These are phyloP conservation scores for Epinephelus awoara DNA, from an alignment of 2,797 vertebrate genomes.

Conservation along the genomic window DNA sequence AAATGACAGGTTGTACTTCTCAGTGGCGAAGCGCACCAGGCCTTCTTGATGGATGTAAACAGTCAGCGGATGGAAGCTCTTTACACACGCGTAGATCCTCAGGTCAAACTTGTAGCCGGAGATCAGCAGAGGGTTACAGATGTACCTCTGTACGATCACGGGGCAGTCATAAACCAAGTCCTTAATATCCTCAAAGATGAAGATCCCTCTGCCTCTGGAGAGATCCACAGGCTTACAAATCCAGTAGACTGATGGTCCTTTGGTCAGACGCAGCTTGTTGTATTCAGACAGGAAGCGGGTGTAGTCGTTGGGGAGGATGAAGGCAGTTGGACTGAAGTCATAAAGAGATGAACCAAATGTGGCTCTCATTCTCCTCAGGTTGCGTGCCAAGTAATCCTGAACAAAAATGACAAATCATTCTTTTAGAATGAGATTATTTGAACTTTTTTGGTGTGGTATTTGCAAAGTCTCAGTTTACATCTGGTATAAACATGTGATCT, in stretches of 20 bases:
- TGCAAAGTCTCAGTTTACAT: neutral
- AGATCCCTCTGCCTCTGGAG: constrained; percentile 87
- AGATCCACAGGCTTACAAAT: constrained; percentile 89
- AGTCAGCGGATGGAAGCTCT: constrained; percentile 87
- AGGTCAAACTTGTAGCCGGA: constrained; percentile 90
- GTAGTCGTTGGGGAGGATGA: constrained; percentile 88
- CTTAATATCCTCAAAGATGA: constrained; percentile 87
- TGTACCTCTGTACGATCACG: constrained; percentile 87
- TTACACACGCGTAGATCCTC: constrained; percentile 88
- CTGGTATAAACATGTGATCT: neutral
- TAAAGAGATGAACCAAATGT: constrained; percentile 80
- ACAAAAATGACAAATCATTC: neutral
- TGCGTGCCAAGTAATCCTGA: constrained; percentile 85
- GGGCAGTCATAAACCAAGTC: constrained; percentile 85
- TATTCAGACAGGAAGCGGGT: constrained; percentile 85
- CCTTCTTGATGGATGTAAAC: constrained; percentile 89
- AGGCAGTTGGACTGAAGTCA: constrained; percentile 85
- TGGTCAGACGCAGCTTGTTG: constrained; percentile 67
- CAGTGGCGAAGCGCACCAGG: constrained; percentile 88
- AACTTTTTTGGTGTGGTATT: neutral
- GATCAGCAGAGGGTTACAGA: constrained; percentile 87
- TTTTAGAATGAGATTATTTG: neutral
- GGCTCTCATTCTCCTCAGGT: constrained; percentile 85
- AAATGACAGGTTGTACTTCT: constrained; percentile 86
- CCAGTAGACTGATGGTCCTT: constrained; percentile 78